These are phyloP conservation scores for Phalacrocorax pelagicus DNA, from an alignment of 2,113 vertebrate species.

Conservation along the genomic window DNA sequence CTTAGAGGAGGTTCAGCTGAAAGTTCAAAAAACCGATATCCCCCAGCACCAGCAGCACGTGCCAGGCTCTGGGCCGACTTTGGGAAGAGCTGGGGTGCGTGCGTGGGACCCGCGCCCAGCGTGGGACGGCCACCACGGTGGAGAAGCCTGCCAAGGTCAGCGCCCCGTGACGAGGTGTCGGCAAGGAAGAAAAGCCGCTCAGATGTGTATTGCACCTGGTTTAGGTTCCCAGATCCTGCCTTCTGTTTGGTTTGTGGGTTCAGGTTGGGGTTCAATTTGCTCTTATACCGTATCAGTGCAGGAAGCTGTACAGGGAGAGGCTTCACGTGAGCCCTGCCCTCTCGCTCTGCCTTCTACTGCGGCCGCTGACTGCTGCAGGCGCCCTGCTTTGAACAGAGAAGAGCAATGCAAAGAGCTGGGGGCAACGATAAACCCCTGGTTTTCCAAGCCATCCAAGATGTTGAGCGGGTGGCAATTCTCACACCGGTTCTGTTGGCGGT, in stretches of 20 bases:
- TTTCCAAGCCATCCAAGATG: not conserved
- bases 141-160: not conserved
- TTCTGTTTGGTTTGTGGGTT: not conserved
- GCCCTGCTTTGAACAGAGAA: not conserved
- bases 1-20: not conserved
- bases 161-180: not conserved
- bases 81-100: not conserved
- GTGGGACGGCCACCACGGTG: no score
- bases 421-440: not conserved
- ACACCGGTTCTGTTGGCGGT: not conserved
- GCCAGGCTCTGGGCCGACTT: not conserved
- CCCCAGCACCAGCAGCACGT: not conserved
- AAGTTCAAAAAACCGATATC: not conserved
- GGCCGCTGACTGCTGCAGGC: not conserved
- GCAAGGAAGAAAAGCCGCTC: not conserved
- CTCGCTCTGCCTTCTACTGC: not conserved
- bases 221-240: not conserved
- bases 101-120: not conserved
- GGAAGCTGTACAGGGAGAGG: not conserved
- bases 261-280: not conserved
- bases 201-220: not conserved
- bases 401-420: no score
- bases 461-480: not conserved
- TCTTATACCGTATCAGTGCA: rapidly evolving
- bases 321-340: not conserved